Conservation (phyloP, 1,140 invertebrate species). For the Drosophila aff. region DNA sequence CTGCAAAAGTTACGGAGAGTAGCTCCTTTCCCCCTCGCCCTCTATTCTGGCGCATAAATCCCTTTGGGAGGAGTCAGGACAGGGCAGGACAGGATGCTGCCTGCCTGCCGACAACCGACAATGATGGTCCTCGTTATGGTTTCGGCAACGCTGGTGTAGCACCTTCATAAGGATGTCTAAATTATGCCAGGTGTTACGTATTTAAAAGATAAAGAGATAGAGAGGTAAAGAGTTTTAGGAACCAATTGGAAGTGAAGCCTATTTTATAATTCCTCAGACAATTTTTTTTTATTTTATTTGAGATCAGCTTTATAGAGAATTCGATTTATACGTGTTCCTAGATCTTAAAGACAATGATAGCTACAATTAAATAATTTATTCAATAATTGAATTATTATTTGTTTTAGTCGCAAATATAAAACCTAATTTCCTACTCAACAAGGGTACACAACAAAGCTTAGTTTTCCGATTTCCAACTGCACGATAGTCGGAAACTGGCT, state of each 20-base stretch:
- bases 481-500: not conserved
- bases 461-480: not conserved
- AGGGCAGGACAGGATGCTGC: slow-evolving; percentile 7
- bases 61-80: slow-evolving; percentile 44
- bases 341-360: not conserved
- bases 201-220: not conserved
- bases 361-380: not conserved
- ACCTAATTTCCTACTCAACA: not conserved
- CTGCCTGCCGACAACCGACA: slow-evolving; percentile 37
- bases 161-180: slow-evolving; percentile 16
- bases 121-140: slow-evolving; percentile 52
- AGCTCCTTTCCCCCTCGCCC: not conserved
- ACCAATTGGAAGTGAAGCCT: not conserved
- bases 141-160: slow-evolving; percentile 18
- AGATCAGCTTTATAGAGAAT: not conserved
- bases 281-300: not conserved
- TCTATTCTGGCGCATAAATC: slow-evolving; percentile 2
- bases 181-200: slow-evolving; percentile 3
- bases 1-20: not conserved
- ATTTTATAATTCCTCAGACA: too few species aligned
- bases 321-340: not conserved
- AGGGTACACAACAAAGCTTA: not conserved
- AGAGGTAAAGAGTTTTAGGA: not conserved
- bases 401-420: too few species aligned
- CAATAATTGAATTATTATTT: not conserved